A percentile compares a stretch with the other conserved stretches of the same genome.
phyloP scores from a whole-genome alignment of 2,888 invertebrate genomes.

The Vanessa cardui region DNA sequence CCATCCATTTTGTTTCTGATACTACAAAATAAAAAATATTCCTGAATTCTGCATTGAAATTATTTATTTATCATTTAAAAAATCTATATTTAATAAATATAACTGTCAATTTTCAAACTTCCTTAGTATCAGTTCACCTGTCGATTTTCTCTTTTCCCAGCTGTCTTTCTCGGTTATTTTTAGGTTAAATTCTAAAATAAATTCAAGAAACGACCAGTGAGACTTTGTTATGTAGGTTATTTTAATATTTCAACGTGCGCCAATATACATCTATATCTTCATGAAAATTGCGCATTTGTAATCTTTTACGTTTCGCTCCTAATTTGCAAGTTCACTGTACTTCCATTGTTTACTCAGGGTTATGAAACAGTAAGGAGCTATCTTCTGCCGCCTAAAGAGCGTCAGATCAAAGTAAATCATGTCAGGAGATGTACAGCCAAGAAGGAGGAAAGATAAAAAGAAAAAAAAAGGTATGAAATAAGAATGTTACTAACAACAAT shows the following conservation, averaged over 20 bases:
- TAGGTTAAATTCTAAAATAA: conserved; percentile 82
- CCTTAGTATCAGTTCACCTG: conserved; percentile 7
- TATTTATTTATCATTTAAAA: no score
- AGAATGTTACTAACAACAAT: background rate
- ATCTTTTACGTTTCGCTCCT: conserved; percentile 53
- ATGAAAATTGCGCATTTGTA: conserved; percentile 75
- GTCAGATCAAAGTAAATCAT: conserved; percentile 81
- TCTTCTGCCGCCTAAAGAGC: conserved; percentile 70
- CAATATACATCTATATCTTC: conserved; percentile 60
- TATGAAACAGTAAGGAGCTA: conserved; percentile 75
- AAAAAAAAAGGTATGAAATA: conserved; percentile 87
- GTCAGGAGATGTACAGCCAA: conserved; percentile 94
- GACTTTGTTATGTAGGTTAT: conserved; percentile 75
- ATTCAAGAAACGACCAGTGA: conserved; percentile 72
- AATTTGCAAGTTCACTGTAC: conserved; percentile 60
- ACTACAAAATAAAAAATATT: no score
- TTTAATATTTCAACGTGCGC: conserved; percentile 75
- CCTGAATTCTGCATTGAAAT: no score
- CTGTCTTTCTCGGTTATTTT: conserved; percentile 81
- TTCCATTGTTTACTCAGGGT: conserved; percentile 76
- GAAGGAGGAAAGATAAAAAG: conserved; percentile 92
- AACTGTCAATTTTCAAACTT: background rate
- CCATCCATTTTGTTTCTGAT: no score
- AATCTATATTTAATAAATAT: no score
- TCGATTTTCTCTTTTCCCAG: conserved; percentile 61